Base-by-base conservation (phyloP, 2,888 invertebrate species). In the Orchesella flavescens region DNA sequence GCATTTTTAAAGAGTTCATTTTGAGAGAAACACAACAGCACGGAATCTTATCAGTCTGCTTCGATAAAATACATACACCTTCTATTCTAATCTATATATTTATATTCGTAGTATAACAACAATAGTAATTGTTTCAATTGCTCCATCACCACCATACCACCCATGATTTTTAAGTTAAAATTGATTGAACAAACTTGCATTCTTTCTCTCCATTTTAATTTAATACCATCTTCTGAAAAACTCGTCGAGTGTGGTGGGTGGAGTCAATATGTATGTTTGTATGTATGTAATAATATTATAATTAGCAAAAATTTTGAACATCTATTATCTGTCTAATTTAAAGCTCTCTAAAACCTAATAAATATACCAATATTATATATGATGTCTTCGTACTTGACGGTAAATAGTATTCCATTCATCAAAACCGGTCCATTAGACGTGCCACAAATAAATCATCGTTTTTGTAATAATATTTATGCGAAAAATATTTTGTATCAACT, bases 331-430 rank as follows among this genome's bases (percentile, higher is more conserved):
- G 1, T 21, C 69, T 63, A 61, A 53, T 74, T 75, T 82, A 82
- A 82, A 82, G 82, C 82, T 82, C 82, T 82, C n/a, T n/a, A n/a
- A 82, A 59, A 21, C 71, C 82, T 82, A 82, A 82, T 82, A 75
- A 75, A 81, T 80, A 77, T 78, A 34, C 34, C 34, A 34, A 34
- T 34, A 34, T 2, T 34, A 34, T 74, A 68, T 81, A 74, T 59
- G 53, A 76, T 82, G 76, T 82, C 82, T 76, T 82, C 53, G 43
- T 72, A 61, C 19, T 4, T 19, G 68, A 82, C 75, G 75, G 66
- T 75, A 69, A 55, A 68, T 57, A 19, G 13, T 71, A 61, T 76
- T 82, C 82, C 82, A 82, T 76, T 76, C 82, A 71, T 82, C 69
- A 9, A 24, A 82, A 76, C 81, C 81, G 81, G 81, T 81, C 81